Evolutionary conservation across 2,888 invertebrate genomes (phyloP).

Genomic region (Venustoraphidia nigricollis): DNA sequence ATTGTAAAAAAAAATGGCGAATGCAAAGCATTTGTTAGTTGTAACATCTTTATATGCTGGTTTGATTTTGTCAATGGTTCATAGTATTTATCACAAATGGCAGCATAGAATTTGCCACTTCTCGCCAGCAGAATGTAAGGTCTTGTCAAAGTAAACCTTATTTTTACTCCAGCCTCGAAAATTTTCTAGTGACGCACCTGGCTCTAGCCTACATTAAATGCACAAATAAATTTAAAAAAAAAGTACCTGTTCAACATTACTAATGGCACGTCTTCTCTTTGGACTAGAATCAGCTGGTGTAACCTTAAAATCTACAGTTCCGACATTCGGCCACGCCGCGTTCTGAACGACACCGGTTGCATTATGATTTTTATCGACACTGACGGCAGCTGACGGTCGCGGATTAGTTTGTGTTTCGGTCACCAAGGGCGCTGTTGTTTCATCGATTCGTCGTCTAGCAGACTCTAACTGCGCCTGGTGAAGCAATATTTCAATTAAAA

Average conservation of each 20-base stretch:
- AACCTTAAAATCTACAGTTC: constrained; percentile 5
- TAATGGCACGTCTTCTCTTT: constrained; percentile 5
- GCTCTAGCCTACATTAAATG: too few relatives aligned
- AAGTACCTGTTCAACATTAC: constrained; percentile 5
- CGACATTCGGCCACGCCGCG: constrained; percentile 12
- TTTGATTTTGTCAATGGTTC: too few relatives aligned
- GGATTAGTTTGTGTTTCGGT: constrained; percentile 43
- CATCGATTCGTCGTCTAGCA: constrained; percentile 34
- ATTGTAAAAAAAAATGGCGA: too few relatives aligned
- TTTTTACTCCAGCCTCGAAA: too few relatives aligned
- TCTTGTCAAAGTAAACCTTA: too few relatives aligned
- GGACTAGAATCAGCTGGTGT: constrained; percentile 5
- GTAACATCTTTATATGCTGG: too few relatives aligned
- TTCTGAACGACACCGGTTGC: constrained; percentile 33
- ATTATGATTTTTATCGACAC: constrained; percentile 52
- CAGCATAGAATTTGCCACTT: too few relatives aligned
- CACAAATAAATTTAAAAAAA: neutral
- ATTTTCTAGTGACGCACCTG: too few relatives aligned
- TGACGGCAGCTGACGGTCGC: constrained; percentile 15
- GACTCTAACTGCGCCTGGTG: constrained; percentile 37
- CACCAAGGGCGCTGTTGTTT: constrained; percentile 40
- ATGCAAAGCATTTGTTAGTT: too few relatives aligned
- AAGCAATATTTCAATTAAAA: neutral
- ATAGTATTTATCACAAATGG: too few relatives aligned
- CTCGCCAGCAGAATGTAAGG: too few relatives aligned